Base-by-base conservation (phyloP, 2,888 invertebrate genomes). In the Folsomia candida region DNA sequence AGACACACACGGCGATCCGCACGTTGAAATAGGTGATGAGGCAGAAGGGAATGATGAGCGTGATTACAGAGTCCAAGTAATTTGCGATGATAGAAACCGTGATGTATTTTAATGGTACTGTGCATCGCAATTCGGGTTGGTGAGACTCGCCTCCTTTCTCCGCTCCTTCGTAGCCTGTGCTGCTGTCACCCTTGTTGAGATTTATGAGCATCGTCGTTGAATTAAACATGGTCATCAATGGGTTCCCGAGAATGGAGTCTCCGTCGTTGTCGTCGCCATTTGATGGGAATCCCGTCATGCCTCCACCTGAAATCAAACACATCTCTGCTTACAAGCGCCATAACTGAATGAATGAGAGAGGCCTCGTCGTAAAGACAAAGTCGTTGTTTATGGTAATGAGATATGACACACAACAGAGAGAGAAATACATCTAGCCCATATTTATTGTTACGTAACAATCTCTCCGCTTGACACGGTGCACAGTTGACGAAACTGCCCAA, bases 31-130 rank as follows among this genome's bases (percentile, higher is more conserved):
- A 83, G 2, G 89, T 85, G 73, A 92, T 91, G 59, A 89, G 83
- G 1, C 86, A 84, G 77, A 92, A 87, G 1, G 93, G 93, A 51
- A 91, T 81, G 3, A 89, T 86, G 81, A 92, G 90, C 0, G 92
- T 89, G 2, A 91, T 80, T 54, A 88, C 82, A 1, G 90, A 89
- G 82, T 93, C 93, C 69, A 89, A 83, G 66, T 88, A 82, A 82
- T 91, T 92, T 80, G 91, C 88, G 4, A 87, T 83, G 28, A 84
- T 86, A 24, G 90, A 89, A 78, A 87, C 83, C 70, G 85, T 83
- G 70, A 84, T 81, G 78, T 87, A 87, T 22, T 78, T 74, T 37
- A 75, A 65, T 22, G 86, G 83, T 79, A 87, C 83, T 28, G 86
- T 85, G 6, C 87, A 87, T 20, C 26, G 18, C 2, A 64, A 25